phyloP scores from a whole-genome alignment of 2,113 vertebrate species.

The Heliornis fulica region DNA sequence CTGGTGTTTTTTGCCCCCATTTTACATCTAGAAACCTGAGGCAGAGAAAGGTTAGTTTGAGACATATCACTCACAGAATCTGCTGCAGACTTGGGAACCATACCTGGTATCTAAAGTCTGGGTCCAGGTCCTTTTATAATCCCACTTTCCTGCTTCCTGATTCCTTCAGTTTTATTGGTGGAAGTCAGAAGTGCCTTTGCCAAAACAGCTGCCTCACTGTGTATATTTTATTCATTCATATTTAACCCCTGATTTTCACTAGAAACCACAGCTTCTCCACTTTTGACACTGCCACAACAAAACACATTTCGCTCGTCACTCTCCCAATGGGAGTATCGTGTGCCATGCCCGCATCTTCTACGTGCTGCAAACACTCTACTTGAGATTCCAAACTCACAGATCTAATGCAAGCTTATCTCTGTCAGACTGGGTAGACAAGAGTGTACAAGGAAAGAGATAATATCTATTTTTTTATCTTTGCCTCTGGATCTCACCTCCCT shows the following conservation, averaged over 20 bases:
- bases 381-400: not conserved
- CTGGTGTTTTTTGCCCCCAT: fast-evolving
- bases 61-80: not conserved
- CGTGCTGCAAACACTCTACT: not conserved
- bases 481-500: not conserved
- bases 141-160: not conserved
- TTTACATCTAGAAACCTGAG: not conserved
- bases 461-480: not conserved
- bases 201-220: not conserved
- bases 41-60: not conserved
- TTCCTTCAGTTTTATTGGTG: not conserved
- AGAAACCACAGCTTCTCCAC: not conserved
- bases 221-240: not conserved
- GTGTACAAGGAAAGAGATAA: not conserved
- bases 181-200: not conserved
- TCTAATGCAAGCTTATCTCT: fast-evolving
- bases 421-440: not conserved
- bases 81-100: not conserved
- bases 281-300: not conserved
- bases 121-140: not conserved
- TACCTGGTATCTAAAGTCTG: not conserved
- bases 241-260: not conserved
- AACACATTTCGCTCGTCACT: not conserved
- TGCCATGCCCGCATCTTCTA: not conserved
- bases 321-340: not conserved